phyloP scores from a whole-genome alignment of 2,888 invertebrate species.

The Rhagonycha fulva region DNA sequence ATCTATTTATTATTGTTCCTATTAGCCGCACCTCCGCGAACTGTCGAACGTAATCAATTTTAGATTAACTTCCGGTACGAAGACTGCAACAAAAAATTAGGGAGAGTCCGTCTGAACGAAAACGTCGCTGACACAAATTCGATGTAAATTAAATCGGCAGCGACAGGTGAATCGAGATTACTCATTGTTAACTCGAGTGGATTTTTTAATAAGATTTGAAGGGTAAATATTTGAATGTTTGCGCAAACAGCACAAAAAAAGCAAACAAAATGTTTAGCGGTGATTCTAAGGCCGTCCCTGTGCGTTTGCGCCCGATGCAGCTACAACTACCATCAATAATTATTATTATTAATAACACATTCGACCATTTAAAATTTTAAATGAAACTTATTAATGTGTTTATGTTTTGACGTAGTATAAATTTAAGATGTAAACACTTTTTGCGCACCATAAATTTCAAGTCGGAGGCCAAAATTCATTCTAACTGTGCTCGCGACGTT shows the following conservation, averaged over 20 bases:
- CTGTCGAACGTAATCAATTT: background rate
- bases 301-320: background rate
- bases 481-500: no score
- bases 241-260: background rate
- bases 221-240: background rate
- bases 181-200: background rate
- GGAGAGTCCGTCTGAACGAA: background rate
- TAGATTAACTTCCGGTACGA: background rate
- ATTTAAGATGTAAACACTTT: background rate
- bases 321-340: background rate
- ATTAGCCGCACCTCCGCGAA: conserved; percentile 1
- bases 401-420: background rate
- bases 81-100: background rate
- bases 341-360: background rate
- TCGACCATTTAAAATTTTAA: background rate
- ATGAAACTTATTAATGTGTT: background rate
- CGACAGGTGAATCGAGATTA: background rate
- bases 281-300: background rate
- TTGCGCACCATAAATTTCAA: background rate
- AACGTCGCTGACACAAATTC: background rate
- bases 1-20: conserved; percentile 1
- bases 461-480: background rate
- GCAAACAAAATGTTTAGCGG: no score
- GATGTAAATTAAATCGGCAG: background rate
- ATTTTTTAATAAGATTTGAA: background rate